Evolutionary conservation across 1,140 invertebrate genomes (phyloP), one percentile per base, ranked within the genome.

Genomic region (Musca domestica): DNA sequence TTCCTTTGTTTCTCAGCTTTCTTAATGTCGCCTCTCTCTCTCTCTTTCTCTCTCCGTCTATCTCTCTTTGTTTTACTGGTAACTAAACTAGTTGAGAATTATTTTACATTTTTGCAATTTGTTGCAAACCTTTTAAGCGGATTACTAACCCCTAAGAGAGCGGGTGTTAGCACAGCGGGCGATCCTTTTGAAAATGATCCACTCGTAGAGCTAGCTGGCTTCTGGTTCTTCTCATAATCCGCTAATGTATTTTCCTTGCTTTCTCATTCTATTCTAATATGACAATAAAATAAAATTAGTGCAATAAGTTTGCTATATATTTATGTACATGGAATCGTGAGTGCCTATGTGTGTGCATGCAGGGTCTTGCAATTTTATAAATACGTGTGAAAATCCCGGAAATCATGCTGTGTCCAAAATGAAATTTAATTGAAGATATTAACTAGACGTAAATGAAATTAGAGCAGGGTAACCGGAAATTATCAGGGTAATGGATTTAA

Each of bases 81-180:
- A 10, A 10, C 6, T 41, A 12, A 41, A 41, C 34, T 41, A 41
- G 34, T 41, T 41, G 2, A 41, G 34, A 41, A 41, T 41, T 41
- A 41, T 41, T 41, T 41, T 41, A 41, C 34, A 41, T 41, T 41
- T 41, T 30, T 30, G 27, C 27, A 30, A 30, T 4, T 30, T 30
- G 7, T 25, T 61, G 56, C 56, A 61, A 61, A 61, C 56, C 56
- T 61, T 20, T 61, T 61, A 61, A 61, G 56, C 56, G 56, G 56
- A 41, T 61, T 61, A 61, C 27, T 61, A 34, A 61, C 17, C 34
- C 34, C 34, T 41, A 5, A 41, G 14, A 61, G 56, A 61, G 56
- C 56, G 56, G 56, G 56, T 61, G 56, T 61, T 61, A 34, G 25
- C 56, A 3, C 56, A 34, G 27, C 56, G 56, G 56, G 56, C 17